These are phyloP conservation scores for Diarsia brunnea DNA, from an alignment of 2,888 invertebrate species.

Conservation along the genomic window DNA sequence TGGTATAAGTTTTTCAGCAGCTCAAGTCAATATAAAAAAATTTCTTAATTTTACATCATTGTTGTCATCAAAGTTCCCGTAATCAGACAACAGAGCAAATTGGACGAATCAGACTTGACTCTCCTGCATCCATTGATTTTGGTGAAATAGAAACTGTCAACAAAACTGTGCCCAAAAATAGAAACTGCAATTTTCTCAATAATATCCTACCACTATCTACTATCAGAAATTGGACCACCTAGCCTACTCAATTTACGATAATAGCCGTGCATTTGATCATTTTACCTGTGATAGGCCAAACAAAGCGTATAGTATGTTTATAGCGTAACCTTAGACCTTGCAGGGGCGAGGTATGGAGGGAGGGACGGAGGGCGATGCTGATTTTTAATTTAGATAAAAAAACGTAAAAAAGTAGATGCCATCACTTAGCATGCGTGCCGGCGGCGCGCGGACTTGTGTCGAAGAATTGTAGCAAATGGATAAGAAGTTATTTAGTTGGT, in stretches of 20 bases:
- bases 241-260: constrained; percentile 32
- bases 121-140: not conserved
- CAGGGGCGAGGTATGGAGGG: constrained; percentile 32
- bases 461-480: constrained; percentile 38
- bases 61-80: too few relatives aligned
- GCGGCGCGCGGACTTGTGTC: constrained; percentile 46
- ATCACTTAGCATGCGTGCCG: constrained; percentile 75
- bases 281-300: constrained; percentile 50
- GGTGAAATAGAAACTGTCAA: not conserved
- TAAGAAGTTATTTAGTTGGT: constrained; percentile 44
- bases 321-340: constrained; percentile 76
- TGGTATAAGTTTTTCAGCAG: not conserved
- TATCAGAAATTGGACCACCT: constrained; percentile 41
- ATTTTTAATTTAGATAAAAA: constrained; percentile 87
- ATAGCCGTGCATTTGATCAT: constrained; percentile 46
- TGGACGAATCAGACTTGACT: not conserved
- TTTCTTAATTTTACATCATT: not conserved
- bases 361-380: constrained; percentile 66
- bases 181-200: constrained; percentile 12
- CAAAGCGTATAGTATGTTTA: constrained; percentile 62
- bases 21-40: not conserved
- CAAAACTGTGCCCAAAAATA: not conserved
- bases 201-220: not conserved
- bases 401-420: constrained; percentile 75
- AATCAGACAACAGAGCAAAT: not conserved